Evolutionary conservation across 2,888 invertebrate genomes (phyloP).

Genomic region (Autographa pulchrina): DNA sequence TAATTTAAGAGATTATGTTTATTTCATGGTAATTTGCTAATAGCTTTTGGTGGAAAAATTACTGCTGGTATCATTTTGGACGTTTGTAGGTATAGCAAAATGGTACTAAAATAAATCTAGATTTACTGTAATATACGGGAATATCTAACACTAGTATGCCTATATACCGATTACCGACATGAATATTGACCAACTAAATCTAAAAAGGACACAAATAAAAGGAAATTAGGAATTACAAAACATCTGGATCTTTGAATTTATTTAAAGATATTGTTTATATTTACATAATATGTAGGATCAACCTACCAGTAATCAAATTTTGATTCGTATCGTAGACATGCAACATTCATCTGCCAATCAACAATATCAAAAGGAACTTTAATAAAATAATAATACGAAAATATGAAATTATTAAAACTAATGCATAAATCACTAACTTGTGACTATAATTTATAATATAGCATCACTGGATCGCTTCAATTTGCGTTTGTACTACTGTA

Average conservation of each 20-base stretch:
- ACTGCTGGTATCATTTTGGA: too few relatives aligned
- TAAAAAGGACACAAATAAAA: constrained; percentile 9
- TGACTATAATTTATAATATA: constrained; percentile 38
- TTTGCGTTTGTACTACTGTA: neutral
- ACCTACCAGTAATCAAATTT: constrained; percentile 37
- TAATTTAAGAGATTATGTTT: neutral
- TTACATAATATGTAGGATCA: constrained; percentile 38
- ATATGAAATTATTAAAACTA: constrained; percentile 38
- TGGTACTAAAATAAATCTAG: too few relatives aligned
- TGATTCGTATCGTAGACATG: constrained; percentile 40
- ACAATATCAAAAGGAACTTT: constrained; percentile 38
- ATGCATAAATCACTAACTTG: constrained; percentile 36
- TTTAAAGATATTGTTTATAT: constrained; percentile 41
- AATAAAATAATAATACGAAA: constrained; percentile 50
- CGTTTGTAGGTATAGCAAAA: too few relatives aligned
- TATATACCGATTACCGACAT: too few relatives aligned
- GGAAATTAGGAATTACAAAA: constrained; percentile 49
- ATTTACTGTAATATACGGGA: too few relatives aligned
- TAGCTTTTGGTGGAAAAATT: neutral
- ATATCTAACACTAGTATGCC: too few relatives aligned
- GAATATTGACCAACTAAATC: neutral
- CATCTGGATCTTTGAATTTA: constrained; percentile 55
- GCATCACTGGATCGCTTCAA: constrained; percentile 26
- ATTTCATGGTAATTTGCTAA: neutral
- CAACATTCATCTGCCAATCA: constrained; percentile 47